Evolutionary conservation across 2,888 invertebrate species (phyloP).

Genomic region (Sphaeridia pumilis): DNA sequence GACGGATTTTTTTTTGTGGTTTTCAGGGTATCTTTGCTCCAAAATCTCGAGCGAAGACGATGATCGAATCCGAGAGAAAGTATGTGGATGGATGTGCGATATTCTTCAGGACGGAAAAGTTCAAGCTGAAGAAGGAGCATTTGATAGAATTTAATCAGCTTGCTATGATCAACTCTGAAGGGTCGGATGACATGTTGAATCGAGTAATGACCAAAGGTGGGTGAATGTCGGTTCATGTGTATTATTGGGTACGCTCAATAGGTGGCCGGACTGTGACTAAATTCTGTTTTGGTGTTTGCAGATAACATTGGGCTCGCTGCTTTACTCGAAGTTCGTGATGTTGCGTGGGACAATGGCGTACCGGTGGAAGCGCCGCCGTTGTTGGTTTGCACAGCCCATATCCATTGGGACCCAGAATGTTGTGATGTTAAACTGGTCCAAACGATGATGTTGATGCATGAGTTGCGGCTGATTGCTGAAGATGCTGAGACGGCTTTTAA

Average conservation of each 20-base stretch:
- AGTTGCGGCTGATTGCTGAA: conserved; percentile 75
- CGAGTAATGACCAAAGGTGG: conserved; percentile 83
- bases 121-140: conserved; percentile 86
- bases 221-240: background rate
- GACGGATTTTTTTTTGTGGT: conserved; percentile 37
- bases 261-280: background rate
- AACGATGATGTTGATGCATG: conserved; percentile 96
- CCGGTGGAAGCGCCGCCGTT: conserved; percentile 57
- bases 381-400: conserved; percentile 94
- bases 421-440: conserved; percentile 99
- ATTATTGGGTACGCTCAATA: background rate
- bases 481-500: conserved; percentile 51
- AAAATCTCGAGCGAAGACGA: conserved; percentile 95
- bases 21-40: conserved; percentile 85
- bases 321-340: conserved; percentile 84
- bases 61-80: conserved; percentile 91
- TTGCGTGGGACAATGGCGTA: conserved; percentile 73
- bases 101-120: conserved; percentile 90
- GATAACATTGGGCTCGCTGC: conserved; percentile 98
- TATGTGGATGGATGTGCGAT: conserved; percentile 99
- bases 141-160: conserved; percentile 96
- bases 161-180: conserved; percentile 96
- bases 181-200: conserved; percentile 95
- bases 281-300: conserved; percentile 12
- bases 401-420: conserved; percentile 99